phyloP scores from a whole-genome alignment of 2,888 invertebrate species.

The Papilio demoleus region DNA sequence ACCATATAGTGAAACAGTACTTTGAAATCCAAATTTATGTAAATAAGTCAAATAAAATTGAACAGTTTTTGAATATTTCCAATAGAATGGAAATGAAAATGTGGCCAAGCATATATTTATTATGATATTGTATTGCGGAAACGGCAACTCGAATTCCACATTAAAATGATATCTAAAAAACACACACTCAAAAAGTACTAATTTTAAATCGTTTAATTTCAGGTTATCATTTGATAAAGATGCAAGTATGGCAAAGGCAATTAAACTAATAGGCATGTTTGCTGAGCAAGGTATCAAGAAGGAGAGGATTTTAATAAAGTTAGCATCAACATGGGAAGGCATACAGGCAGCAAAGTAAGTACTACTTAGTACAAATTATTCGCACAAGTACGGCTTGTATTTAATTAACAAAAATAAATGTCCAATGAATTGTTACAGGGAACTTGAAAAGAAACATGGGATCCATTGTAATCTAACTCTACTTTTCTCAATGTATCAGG shows the following conservation, averaged over 20 bases:
- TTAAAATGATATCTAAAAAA: no score
- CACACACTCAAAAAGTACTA: not conserved
- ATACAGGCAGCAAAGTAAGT: conserved; percentile 97
- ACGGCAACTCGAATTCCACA: no score
- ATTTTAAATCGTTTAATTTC: conserved; percentile 49
- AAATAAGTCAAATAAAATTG: not conserved
- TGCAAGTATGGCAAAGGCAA: conserved; percentile 94
- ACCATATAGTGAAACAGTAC: no score
- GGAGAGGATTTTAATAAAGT: conserved; percentile 97
- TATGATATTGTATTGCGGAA: no score
- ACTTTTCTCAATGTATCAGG: conserved; percentile 97
- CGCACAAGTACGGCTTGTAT: conserved; percentile 23
- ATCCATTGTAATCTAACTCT: conserved; percentile 99
- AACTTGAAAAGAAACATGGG: conserved; percentile 94
- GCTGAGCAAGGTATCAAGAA: conserved; percentile 94
- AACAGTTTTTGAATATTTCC: not conserved
- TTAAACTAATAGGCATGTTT: conserved; percentile 94
- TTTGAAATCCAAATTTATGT: no score
- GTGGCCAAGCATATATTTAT: no score
- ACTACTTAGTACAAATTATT: conserved; percentile 14
- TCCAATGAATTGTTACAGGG: conserved; percentile 81
- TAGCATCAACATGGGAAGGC: conserved; percentile 99
- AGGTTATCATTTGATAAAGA: conserved; percentile 97
- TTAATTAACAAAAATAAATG: conserved; percentile 24
- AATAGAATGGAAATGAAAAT: no score